Conservation (phyloP, 2,113 vertebrate species). For the Vicugna pacos region DNA sequence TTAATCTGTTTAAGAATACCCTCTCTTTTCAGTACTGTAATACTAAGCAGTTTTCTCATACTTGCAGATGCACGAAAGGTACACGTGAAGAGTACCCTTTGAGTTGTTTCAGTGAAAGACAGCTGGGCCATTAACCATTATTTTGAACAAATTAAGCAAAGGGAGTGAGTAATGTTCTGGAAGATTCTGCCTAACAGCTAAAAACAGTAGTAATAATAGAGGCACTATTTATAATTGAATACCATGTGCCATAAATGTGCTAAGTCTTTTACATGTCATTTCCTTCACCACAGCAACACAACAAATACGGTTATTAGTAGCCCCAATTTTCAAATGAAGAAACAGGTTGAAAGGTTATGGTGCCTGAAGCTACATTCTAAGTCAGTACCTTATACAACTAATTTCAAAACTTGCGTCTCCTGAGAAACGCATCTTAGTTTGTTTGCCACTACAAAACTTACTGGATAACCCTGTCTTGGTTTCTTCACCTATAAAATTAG, state of each 20-base stretch:
- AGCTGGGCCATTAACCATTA: background rate
- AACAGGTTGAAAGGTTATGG: background rate
- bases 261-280: background rate
- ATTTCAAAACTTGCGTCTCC: background rate
- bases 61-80: background rate
- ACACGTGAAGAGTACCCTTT: background rate
- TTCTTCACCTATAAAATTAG: background rate
- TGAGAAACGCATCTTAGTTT: conserved; percentile 12
- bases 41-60: background rate
- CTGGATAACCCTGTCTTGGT: background rate
- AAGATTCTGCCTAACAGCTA: background rate
- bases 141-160: background rate
- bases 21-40: background rate
- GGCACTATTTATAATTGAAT: background rate
- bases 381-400: background rate
- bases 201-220: conserved; percentile 32
- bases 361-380: background rate
- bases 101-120: background rate
- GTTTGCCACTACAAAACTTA: background rate
- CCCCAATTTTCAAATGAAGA: background rate
- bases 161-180: background rate
- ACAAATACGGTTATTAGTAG: background rate
- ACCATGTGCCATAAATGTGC: background rate
- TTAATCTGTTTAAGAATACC: conserved; percentile 34
- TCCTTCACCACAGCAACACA: background rate